Evolutionary conservation across 2,113 vertebrate genomes (phyloP).

Genomic region (Neogale vison): DNA sequence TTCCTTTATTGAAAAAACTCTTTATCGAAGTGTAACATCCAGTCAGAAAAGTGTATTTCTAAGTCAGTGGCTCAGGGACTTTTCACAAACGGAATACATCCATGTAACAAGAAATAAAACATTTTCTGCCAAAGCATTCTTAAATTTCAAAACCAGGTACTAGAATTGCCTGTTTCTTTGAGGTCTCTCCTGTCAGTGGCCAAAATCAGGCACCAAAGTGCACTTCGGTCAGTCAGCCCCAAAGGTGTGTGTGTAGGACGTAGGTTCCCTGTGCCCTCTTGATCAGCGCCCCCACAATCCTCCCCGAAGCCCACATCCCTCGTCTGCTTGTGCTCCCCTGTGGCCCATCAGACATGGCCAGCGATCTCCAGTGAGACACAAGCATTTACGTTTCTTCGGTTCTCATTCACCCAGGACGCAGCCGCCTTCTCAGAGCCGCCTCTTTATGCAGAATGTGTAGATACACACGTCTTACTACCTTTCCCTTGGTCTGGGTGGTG

Average conservation of each 20-base stretch:
- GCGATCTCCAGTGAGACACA: background rate
- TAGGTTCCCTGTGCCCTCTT: background rate
- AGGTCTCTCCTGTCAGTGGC: background rate
- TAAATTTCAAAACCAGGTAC: background rate
- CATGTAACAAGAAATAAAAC: background rate
- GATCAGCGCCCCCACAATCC: background rate
- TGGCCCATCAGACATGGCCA: too few relatives aligned
- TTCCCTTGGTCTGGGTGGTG: background rate
- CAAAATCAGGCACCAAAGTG: too few relatives aligned
- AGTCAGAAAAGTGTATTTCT: background rate
- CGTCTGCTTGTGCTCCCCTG: background rate
- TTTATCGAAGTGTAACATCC: background rate
- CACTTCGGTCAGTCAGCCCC: background rate
- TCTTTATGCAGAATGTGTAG: background rate
- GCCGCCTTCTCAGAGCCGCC: background rate
- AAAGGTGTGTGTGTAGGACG: accelerated
- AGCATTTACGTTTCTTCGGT: background rate
- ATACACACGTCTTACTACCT: too few relatives aligned
- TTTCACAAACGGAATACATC: background rate
- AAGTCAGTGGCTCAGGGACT: background rate
- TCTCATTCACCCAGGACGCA: background rate
- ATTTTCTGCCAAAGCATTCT: background rate
- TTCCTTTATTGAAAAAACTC: background rate
- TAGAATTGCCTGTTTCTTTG: background rate
- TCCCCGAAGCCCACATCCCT: background rate